Conservation (phyloP, 2,888 invertebrate genomes). For the Cryptophagus acutangulus region DNA sequence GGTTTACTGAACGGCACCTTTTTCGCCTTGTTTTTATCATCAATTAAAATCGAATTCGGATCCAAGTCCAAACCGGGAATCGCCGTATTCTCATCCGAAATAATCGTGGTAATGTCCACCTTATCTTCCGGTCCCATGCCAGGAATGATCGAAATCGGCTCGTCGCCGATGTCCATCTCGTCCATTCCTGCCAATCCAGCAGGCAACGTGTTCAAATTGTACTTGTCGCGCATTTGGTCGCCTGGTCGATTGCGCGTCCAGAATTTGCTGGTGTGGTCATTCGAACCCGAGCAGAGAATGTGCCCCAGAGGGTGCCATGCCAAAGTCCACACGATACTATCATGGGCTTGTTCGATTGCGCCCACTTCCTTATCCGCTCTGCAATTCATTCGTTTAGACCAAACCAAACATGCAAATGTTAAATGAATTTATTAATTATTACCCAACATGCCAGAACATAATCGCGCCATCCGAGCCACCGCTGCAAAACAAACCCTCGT, state of each 20-base stretch:
- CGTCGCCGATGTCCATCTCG: conserved; percentile 68
- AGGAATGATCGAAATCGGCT: conserved; percentile 74
- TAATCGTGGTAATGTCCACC: conserved; percentile 72
- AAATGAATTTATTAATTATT: conserved; percentile 25
- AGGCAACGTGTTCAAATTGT: conserved; percentile 88
- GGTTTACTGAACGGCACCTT: conserved; percentile 94
- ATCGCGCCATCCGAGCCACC: conserved; percentile 99
- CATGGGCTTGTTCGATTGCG: conserved; percentile 96
- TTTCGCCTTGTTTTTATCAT: conserved; percentile 69
- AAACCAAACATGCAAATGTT: neutral
- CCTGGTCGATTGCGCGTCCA: conserved; percentile 99
- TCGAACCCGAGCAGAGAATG: conserved; percentile 98
- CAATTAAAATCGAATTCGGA: conserved; percentile 53
- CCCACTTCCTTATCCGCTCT: conserved; percentile 97
- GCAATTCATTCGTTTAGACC: conserved; percentile 15
- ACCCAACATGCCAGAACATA: conserved; percentile 98
- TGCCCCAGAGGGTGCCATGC: conserved; percentile 99
- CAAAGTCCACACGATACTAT: conserved; percentile 98
- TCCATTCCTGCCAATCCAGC: conserved; percentile 71
- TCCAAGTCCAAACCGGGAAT: conserved; percentile 88
- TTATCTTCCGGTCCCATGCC: conserved; percentile 99
- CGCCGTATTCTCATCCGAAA: conserved; percentile 69
- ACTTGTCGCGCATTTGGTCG: conserved; percentile 96
- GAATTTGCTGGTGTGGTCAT: conserved; percentile 98
- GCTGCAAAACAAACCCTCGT: conserved; percentile 95